Conservation (phyloP, 2,888 invertebrate species). For the Gryllus longicercus region DNA sequence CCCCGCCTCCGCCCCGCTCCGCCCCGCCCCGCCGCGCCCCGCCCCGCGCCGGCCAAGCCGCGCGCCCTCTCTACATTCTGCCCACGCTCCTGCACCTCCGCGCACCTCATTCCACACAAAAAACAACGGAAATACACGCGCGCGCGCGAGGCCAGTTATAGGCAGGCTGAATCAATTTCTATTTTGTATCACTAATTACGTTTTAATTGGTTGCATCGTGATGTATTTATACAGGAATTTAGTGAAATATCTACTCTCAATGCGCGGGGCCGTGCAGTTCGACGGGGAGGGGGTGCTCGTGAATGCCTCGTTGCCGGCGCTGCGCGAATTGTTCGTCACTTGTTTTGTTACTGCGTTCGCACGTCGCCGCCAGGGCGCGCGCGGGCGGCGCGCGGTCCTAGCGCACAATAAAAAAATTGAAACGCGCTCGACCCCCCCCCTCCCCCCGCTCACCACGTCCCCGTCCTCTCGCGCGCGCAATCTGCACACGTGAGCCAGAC, state of each 20-base stretch:
- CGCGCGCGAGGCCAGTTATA: neutral
- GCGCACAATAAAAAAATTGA: neutral
- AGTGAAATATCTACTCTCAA: conserved; percentile 1
- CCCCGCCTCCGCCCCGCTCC: neutral
- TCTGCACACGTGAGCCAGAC: neutral
- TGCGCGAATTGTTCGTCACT: conserved; percentile 2
- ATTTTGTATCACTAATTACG: conserved; percentile 17
- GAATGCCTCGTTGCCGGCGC: neutral
- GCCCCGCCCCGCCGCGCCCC: neutral
- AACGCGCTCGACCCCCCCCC: too few species aligned
- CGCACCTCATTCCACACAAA: neutral
- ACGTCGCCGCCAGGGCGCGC: neutral
- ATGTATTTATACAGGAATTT: conserved; percentile 17
- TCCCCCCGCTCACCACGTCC: too few species aligned
- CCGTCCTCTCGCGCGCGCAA: neutral
- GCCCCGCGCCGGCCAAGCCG: neutral
- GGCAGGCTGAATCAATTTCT: conserved; percentile 10
- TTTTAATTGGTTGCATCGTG: conserved; percentile 17
- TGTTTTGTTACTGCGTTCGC: conserved; percentile 6
- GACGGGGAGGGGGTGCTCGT: too few species aligned
- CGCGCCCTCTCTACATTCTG: neutral
- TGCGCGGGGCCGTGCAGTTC: neutral
- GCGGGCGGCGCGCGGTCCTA: neutral
- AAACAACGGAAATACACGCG: conserved; percentile 6
- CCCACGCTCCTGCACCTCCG: neutral